These are phyloP conservation scores for Dicyrtomina minuta DNA, from an alignment of 2,888 invertebrate species.

Conservation along the genomic window DNA sequence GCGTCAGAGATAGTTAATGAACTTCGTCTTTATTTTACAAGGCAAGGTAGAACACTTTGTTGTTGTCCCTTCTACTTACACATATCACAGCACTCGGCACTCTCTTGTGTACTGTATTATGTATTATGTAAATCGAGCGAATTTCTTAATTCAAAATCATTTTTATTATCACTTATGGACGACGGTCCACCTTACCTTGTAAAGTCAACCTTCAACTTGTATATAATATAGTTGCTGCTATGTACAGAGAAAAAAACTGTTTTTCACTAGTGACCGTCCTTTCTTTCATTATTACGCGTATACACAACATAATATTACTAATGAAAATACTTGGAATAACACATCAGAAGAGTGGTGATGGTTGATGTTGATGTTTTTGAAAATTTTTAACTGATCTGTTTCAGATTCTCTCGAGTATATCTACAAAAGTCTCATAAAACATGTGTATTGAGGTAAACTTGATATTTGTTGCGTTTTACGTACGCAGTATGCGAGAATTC, in stretches of 20 bases:
- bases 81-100: no score
- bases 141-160: background rate
- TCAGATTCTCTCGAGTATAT: no score
- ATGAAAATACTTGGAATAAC: background rate
- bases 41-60: background rate
- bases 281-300: background rate
- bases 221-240: background rate
- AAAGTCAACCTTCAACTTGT: constrained; percentile 34
- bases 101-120: background rate
- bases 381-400: no score
- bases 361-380: no score
- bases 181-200: constrained; percentile 14
- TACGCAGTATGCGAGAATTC: no score
- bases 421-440: no score
- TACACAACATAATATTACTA: background rate
- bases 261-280: constrained; percentile 32
- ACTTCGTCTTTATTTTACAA: no score
- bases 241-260: constrained; percentile 21
- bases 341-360: no score
- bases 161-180: background rate
- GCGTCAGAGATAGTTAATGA: no score
- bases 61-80: background rate
- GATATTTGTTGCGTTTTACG: no score
- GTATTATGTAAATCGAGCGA: background rate
- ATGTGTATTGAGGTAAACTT: no score